Percentiles rank a stretch among this genome's conserved stretches.
phyloP scores from a whole-genome alignment of 2,888 invertebrate genomes.

The Cabera pusaria region DNA sequence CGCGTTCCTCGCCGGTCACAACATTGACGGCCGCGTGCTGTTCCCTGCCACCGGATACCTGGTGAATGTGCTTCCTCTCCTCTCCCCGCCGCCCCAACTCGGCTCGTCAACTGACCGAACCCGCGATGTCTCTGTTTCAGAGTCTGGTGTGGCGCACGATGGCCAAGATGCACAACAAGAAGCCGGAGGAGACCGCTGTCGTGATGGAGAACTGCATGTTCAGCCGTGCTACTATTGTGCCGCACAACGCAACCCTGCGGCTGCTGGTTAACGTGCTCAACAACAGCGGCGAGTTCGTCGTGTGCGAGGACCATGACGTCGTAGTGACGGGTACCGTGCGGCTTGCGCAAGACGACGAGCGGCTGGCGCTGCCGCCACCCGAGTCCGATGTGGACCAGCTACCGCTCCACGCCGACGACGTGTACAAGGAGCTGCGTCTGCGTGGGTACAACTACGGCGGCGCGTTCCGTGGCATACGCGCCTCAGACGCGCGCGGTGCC shows the following conservation, averaged over 20 bases:
- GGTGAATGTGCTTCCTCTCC: conserved; percentile 71
- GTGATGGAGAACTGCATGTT: conserved; percentile 95
- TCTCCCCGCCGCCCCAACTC: no score
- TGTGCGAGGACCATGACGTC: conserved; percentile 93
- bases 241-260: conserved; percentile 90
- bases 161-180: conserved; percentile 89
- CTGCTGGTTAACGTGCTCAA: conserved; percentile 93
- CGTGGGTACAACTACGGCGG: conserved; percentile 95
- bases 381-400: conserved; percentile 67
- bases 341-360: conserved; percentile 83
- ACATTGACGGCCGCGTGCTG: conserved; percentile 95
- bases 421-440: conserved; percentile 93
- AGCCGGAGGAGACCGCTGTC: conserved; percentile 91
- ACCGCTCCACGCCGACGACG: conserved; percentile 85
- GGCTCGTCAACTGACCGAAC: no score
- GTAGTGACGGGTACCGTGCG: conserved; percentile 91
- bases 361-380: conserved; percentile 71
- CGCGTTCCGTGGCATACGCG: conserved; percentile 90
- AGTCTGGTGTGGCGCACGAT: conserved; percentile 93
- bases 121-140: conserved; percentile 44
- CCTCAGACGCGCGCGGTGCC: conserved; percentile 88
- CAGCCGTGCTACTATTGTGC: conserved; percentile 96
- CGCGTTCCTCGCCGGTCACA: conserved; percentile 91
- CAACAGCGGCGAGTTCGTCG: conserved; percentile 92
- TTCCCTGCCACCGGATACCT: conserved; percentile 98